These are phyloP conservation scores for Pogonognathellus flavescens DNA, from an alignment of 1,140 invertebrate genomes.

Conservation along the genomic window DNA sequence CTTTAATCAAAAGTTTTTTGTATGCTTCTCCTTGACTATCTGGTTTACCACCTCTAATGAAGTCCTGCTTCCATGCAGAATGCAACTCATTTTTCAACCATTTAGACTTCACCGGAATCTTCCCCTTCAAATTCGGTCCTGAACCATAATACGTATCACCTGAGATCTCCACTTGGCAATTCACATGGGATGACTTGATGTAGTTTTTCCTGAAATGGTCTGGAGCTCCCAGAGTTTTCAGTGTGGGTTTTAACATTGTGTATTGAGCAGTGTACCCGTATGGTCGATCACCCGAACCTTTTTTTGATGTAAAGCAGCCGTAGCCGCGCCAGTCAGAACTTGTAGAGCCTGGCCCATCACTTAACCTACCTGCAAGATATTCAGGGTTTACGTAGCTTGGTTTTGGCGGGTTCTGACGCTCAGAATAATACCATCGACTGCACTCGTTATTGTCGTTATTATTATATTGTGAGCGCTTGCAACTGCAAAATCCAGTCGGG, in stretches of 20 bases:
- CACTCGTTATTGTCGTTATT: no score
- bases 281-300: neutral
- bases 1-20: neutral
- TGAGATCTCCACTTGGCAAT: neutral
- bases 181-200: neutral
- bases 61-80: no score
- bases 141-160: neutral
- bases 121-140: neutral
- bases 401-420: neutral
- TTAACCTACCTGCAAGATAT: no score
- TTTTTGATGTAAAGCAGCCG: neutral
- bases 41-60: neutral
- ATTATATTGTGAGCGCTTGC: no score
- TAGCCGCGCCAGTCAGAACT: neutral
- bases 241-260: neutral
- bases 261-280: conserved; percentile 7
- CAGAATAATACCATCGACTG: neutral
- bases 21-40: neutral
- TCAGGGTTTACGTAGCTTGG: no score
- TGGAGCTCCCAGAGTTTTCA: neutral
- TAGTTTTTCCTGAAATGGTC: neutral
- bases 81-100: neutral
- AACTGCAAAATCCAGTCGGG: no score
- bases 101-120: neutral
- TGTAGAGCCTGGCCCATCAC: neutral